Conservation (phyloP, 2,888 invertebrate species). For the Cantharis rufa region DNA sequence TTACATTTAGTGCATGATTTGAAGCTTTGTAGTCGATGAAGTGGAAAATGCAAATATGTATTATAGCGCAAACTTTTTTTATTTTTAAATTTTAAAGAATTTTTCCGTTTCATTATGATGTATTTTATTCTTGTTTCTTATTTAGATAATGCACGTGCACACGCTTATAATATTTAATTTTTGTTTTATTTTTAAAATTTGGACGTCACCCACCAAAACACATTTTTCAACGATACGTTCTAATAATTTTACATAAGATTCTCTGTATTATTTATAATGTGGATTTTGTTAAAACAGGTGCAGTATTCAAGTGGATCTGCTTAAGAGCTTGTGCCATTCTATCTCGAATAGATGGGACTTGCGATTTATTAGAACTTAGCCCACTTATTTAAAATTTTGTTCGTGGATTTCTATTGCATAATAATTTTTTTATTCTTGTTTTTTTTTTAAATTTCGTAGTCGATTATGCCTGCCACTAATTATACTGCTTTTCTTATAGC, state of each 20-base stretch:
- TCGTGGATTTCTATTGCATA: neutral
- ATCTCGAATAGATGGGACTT: neutral
- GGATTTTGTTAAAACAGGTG: neutral
- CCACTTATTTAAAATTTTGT: neutral
- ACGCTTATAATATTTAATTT: neutral
- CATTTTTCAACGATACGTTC: conserved; percentile 38
- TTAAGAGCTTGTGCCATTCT: neutral
- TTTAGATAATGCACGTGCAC: neutral
- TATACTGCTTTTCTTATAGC: neutral
- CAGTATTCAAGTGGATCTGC: neutral
- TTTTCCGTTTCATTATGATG: neutral
- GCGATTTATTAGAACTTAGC: neutral
- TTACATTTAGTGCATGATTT: neutral
- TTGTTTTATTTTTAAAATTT: conserved; percentile 4
- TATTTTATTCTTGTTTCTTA: neutral
- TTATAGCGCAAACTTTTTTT: neutral
- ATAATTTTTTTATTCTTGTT: neutral
- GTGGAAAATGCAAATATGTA: neutral
- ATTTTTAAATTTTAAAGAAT: neutral
- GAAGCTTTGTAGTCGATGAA: neutral
- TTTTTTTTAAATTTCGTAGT: neutral
- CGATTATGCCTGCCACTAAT: neutral
- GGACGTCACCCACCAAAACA: conserved; percentile 28
- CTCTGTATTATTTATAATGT: neutral
- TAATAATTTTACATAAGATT: neutral